Evolutionary conservation across 2,113 vertebrate genomes (phyloP), one percentile per base, ranked within the genome.

Genomic region (Coturnix japonica): DNA sequence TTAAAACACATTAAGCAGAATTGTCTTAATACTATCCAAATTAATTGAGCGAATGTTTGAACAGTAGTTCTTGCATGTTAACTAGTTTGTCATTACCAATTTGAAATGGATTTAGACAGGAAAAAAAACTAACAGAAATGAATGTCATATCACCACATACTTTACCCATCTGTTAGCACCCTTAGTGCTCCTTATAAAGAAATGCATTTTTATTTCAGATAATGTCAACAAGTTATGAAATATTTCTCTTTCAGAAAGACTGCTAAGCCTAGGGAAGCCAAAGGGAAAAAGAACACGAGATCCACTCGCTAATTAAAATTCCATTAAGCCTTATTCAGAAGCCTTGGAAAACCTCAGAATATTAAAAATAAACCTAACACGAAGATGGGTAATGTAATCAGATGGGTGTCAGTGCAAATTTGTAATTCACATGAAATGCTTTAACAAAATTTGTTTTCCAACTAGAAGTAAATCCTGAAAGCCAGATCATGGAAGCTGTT

Each of bases 161-260:
- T 93, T 91, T 85, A 92, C 72, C 93, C 94, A 96, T 96, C 95
- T 94, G 93, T 93, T 95, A 96, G 78, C 90, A 95, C 92, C 89
- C 87, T 94, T 74, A 79, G 84, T 91, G 87, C 87, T 94, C 87
- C 84, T 83, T 82, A 83, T 37, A 82, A 87, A 96, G 88, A 90
- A 92, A 91, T 49, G 28, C 72, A 87, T 67, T 96, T 95, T 85
- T 92, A 92, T 87, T 94, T 91, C 74, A 94, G 92, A 94, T 95
- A 94, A 91, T 89, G 95, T 91, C 92, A 96, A 87, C 84, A 93
- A 94, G 89, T 85, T 87, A 91, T 53, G 95, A 96, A 94, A 87
- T 96, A 92, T 89, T 95, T 94, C 79, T 95, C 63, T 87, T 89
- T 87, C 81, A 77, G 35, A 85, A 89, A 60, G 94, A 93, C 67